Evolutionary conservation across 1,140 invertebrate genomes (phyloP).

Genomic region (Leptinotarsa lineolata): DNA sequence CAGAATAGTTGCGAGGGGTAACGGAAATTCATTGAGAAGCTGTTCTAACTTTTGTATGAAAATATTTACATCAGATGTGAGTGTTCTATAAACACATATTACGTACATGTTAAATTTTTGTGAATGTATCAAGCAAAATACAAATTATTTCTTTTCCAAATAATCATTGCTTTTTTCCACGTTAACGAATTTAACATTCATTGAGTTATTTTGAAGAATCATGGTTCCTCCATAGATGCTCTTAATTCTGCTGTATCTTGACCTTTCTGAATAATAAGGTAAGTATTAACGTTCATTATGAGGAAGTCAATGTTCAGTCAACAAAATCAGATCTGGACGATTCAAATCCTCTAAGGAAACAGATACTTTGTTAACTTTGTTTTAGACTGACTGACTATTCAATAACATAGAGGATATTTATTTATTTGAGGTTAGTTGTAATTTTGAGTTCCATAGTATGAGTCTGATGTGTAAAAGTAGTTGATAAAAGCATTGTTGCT

Average conservation of each 20-base stretch:
- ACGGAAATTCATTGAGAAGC: neutral
- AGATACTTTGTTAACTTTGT: neutral
- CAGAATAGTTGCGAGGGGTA: neutral
- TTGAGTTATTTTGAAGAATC: too few species aligned
- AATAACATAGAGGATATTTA: neutral
- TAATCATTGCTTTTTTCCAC: neutral
- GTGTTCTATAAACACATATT: neutral
- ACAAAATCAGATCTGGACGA: too few species aligned
- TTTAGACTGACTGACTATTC: neutral
- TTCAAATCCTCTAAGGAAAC: neutral
- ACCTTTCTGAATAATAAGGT: neutral
- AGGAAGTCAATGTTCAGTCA: too few species aligned
- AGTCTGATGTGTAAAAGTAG: neutral
- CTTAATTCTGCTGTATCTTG: neutral
- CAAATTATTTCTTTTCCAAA: neutral
- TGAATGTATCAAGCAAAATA: neutral
- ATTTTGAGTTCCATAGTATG: neutral
- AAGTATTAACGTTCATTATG: neutral
- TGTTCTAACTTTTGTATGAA: neutral
- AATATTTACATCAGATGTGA: neutral
- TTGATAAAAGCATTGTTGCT: neutral
- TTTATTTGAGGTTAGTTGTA: neutral
- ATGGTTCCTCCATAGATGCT: neutral
- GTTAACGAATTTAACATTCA: neutral
- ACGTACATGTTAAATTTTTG: neutral